phyloP scores from a whole-genome alignment of 30 jellyfish, hydroid and myxozoan genomes.

The Turritopsis dohrnii region DNA sequence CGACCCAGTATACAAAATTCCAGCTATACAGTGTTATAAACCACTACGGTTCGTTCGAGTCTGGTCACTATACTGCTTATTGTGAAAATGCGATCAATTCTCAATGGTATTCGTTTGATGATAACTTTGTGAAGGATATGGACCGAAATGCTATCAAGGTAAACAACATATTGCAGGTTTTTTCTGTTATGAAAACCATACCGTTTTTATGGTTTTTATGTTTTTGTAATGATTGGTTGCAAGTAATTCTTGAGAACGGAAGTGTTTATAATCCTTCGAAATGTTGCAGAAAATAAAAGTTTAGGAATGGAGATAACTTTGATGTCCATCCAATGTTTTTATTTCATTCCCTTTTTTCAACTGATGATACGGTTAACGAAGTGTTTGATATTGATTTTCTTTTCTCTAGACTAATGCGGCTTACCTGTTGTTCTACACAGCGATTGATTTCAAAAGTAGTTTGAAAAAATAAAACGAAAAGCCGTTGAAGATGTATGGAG shows the following conservation, averaged over 20 bases:
- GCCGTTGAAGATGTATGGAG: too few relatives aligned
- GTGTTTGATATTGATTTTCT: not conserved
- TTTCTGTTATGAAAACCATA: too few relatives aligned
- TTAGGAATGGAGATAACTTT: too few relatives aligned
- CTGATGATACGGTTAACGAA: too few relatives aligned
- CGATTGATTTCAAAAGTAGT: conserved; percentile 51
- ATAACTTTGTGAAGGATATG: conserved; percentile 56
- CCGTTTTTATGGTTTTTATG: too few relatives aligned
- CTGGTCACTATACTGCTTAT: conserved; percentile 91
- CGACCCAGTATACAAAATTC: conserved; percentile 26
- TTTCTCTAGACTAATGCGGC: conserved; percentile 74
- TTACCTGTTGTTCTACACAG: conserved; percentile 71
- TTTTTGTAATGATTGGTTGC: too few relatives aligned
- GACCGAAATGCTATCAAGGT: conserved; percentile 52
- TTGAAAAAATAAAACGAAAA: not conserved
- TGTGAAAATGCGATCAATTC: conserved; percentile 47
- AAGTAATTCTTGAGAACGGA: too few relatives aligned
- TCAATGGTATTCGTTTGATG: conserved; percentile 77
- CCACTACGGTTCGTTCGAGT: conserved; percentile 89
- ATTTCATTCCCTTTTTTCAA: too few relatives aligned
- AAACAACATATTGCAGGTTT: not conserved
- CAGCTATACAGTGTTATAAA: conserved; percentile 56
- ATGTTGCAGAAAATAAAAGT: too few relatives aligned
- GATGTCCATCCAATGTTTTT: too few relatives aligned
- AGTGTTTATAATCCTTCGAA: too few relatives aligned